Conservation (phyloP, 2,888 invertebrate species). For the Merodon equestris region DNA sequence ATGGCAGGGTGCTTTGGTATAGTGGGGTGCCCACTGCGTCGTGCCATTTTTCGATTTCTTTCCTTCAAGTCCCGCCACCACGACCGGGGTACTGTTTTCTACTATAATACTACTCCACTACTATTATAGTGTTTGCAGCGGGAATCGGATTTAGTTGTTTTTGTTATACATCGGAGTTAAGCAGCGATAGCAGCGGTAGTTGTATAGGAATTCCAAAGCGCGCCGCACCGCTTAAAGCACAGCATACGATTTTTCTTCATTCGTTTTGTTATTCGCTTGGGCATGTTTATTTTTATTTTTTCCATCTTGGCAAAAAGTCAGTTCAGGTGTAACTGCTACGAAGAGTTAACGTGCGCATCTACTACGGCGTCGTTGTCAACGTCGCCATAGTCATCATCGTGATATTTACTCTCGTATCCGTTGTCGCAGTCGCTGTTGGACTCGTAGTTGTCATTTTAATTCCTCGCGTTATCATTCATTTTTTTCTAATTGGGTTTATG, state of each 20-base stretch:
- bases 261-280: conserved; percentile 34
- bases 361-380: conserved; percentile 19
- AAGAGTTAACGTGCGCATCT: conserved; percentile 67
- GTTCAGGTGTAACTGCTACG: conserved; percentile 68
- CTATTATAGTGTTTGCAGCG: conserved; percentile 12
- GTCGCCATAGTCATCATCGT: conserved; percentile 25
- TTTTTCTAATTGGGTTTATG: no score
- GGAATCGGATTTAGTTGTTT: neutral
- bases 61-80: conserved; percentile 12
- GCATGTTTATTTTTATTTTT: conserved; percentile 40
- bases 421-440: neutral
- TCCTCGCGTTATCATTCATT: conserved; percentile 1
- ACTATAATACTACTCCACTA: no score
- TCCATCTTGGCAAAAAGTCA: conserved; percentile 56
- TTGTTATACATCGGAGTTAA: neutral
- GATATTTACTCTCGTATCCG: conserved; percentile 20
- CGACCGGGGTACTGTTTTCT: conserved; percentile 16
- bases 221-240: conserved; percentile 57
- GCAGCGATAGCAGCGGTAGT: conserved; percentile 40
- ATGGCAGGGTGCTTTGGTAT: conserved; percentile 26
- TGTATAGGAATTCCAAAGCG: conserved; percentile 58
- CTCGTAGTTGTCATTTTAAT: no score
- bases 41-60: conserved; percentile 46
- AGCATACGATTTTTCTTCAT: conserved; percentile 54
- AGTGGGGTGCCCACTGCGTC: conserved; percentile 24